Evolutionary conservation across 2,888 invertebrate genomes (phyloP).

Genomic region (Eugnorisma glareosa): DNA sequence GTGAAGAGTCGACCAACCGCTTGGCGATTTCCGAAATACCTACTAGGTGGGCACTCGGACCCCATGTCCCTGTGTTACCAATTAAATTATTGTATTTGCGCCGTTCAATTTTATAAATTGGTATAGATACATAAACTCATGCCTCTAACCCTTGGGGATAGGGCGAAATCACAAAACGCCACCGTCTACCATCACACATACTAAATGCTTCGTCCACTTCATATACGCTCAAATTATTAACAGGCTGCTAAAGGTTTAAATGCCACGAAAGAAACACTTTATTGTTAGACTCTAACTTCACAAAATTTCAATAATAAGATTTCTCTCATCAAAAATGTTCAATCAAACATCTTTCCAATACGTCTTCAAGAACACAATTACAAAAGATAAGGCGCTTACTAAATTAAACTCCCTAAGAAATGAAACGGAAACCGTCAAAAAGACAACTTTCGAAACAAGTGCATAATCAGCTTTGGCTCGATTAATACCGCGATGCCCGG

Average conservation of each 20-base stretch:
- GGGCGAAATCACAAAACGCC: background rate
- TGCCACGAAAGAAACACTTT: background rate
- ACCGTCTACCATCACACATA: background rate
- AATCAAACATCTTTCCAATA: background rate
- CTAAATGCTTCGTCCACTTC: background rate
- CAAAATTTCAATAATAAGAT: background rate
- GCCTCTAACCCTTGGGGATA: background rate
- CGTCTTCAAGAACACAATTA: slow-evolving; percentile 16
- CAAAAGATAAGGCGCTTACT: slow-evolving; percentile 57
- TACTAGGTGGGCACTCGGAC: too few relatives aligned
- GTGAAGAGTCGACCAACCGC: too few relatives aligned
- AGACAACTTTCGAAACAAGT: slow-evolving; percentile 80
- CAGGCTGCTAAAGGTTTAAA: background rate
- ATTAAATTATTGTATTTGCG: too few relatives aligned
- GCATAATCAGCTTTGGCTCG: slow-evolving; percentile 88
- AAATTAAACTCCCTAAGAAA: slow-evolving; percentile 68
- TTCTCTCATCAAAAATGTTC: background rate
- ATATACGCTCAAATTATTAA: background rate
- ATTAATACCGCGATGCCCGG: slow-evolving; percentile 87
- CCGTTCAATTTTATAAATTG: too few relatives aligned
- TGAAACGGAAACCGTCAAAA: slow-evolving; percentile 79
- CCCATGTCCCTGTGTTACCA: too few relatives aligned
- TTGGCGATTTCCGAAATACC: too few relatives aligned
- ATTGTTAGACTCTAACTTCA: background rate
- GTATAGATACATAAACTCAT: background rate